Base-by-base conservation (phyloP, 2,113 vertebrate genomes). In the Clarias batrachus region DNA sequence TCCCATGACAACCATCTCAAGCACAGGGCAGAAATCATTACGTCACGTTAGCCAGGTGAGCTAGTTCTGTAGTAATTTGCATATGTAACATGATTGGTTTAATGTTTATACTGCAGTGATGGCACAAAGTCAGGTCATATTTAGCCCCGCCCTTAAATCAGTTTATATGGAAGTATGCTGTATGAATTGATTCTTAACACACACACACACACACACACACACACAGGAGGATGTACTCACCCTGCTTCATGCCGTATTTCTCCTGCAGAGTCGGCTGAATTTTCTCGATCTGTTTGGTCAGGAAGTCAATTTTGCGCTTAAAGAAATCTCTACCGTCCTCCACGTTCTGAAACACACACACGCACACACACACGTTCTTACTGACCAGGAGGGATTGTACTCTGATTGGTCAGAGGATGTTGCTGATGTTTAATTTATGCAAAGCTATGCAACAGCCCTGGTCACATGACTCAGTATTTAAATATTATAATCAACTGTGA, bases 251-350 rank as follows among this genome's bases (percentile, higher is more conserved):
- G 57, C 92, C 93, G 7, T 97, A 96, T 83, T 97, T 98, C 91
- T 99, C 97, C 87, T 98, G 97, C 56, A 99, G 94, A 5, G 96
- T 96, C 2, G 97, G 97, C 87, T 98, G 97, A 90, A 99, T 97
- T 89, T 98, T 98, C 91, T 99, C 97, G 90, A 98, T 99, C 91
- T 99, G 97, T 91, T 97, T 98, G 4, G 97, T 98, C 56, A 98
- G 95, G 82, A 98, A 98, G 73, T 98, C 97, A 80, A 98, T 96
- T 92, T 98, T 99, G 66, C 97, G 95, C 89, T 96, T 97, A 93
- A 98, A 98, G 92, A 98, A 98, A 17, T 95, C 93, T 85, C 95
- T 97, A 52, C 97, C 95, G 37, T 97, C 95, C 0, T 94, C 93
- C 13, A 96, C 96, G 3, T 95, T 95, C 97, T 99, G 89, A 16